Base-by-base conservation (phyloP, 64 coral and sea anemone genomes). In the Actinia equina region DNA sequence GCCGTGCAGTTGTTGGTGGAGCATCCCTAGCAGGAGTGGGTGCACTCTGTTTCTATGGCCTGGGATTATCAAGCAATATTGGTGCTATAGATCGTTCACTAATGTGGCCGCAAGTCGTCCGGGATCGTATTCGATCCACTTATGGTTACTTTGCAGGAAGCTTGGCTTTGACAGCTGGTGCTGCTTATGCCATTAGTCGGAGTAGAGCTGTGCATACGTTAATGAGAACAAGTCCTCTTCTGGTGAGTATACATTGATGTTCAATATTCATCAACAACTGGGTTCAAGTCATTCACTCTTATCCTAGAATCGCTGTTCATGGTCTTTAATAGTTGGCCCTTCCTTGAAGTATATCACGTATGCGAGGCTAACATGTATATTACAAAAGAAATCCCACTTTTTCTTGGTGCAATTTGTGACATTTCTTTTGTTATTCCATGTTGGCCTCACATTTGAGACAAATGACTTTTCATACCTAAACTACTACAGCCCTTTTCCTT, bases 131-230 rank as follows among this genome's bases (percentile, higher is more conserved):
- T 22, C 91, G 88, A 52, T 92, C 93, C 44, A 99, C 97, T 5
- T 99, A 99, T 78, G 87, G 86, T 25, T 99, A 99, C 76, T 99
- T 99, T 91, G 97, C 93, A 86, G 93, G 97, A 4, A 99, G 97
- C 81, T 89, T 99, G 51, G 93, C 88, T 27, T 57, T 99, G 37
- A 99, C 97, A 19, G 97, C 97, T 65, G 83, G 74, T 5, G 78
- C 91, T 82, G 97, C 97, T 82, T 99, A 99, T 87, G 88, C 88
- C 27, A 93, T 99, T 56, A 95, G 97, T 52, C 81, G 91, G 63
- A 99, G 88, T 67, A 89, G 93, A 22, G 86, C 93, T 59, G 79
- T 95, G 27, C 87, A 77, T 43, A 95, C 90, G 5, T 44, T 99
- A 83, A 99, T 99, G 97, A 84, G 93, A 85, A 86, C 97, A 63